Evolutionary conservation across 2,113 vertebrate species (phyloP).

Genomic region (Mobula hypostoma): DNA sequence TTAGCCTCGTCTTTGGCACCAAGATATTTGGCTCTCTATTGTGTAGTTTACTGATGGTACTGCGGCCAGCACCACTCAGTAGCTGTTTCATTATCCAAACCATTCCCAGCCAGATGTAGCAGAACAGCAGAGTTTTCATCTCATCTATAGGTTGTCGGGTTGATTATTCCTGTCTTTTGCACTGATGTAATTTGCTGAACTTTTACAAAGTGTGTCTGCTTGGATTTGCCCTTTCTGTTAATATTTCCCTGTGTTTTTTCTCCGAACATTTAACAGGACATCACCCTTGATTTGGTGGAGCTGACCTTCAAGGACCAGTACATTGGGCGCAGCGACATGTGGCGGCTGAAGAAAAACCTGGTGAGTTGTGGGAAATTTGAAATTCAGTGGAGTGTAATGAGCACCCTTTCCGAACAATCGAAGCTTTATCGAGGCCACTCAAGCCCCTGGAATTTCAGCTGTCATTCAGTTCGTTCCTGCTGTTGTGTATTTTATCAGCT

Average conservation of each 20-base stretch:
- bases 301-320: constrained; percentile 98
- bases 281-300: constrained; percentile 90
- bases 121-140: no score
- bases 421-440: neutral
- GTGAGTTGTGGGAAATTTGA: constrained; percentile 50
- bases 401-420: no score
- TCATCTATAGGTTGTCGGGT: no score
- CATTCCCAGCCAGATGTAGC: no score
- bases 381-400: no score
- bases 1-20: no score
- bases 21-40: no score
- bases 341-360: constrained; percentile 94
- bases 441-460: neutral
- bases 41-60: no score
- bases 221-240: neutral
- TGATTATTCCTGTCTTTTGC: no score
- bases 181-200: no score
- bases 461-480: neutral
- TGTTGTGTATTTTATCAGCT: neutral
- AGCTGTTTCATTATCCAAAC: no score
- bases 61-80: no score
- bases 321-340: constrained; percentile 96
- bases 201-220: neutral
- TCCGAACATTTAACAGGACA: constrained; percentile 63
- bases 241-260: neutral